Evolutionary conservation across 2,888 invertebrate species (phyloP), one percentile per base, ranked within the genome.

Genomic region (Acanthosoma haemorrhoidale): DNA sequence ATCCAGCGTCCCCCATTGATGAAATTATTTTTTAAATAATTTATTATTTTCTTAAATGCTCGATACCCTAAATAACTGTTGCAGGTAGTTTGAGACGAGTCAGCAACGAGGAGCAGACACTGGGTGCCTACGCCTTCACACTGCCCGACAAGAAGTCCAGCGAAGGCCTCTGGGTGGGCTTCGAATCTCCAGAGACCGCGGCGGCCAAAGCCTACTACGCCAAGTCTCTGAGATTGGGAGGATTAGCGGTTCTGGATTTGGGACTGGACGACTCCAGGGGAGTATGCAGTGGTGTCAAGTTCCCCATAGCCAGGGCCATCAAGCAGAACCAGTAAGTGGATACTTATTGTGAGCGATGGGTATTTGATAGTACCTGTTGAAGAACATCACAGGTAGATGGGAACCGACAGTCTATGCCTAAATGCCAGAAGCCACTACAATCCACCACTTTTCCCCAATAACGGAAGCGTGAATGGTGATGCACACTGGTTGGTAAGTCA

Each of bases 251-350:
- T 32, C 81, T 85, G 25, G 92, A 93, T 75, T 81, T 93, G 25
- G 89, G 90, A 0, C 80, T 87, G 79, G 92, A 93, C 74, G 92
- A 92, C 78, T 91, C 91, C 83, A 86, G 89, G 63, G 92, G 92
- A 8, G 83, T 88, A 6, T 92, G 92, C 81, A 87, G 86, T 3
- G 89, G 89, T 0, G 71, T 72, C 31, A 91, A 90, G 77, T 92
- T 85, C 79, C 92, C 92, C 0, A 86, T 93, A 71, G 81, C 91
- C 68, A 86, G 90, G 75, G 88, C 88, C 38, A 88, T 88, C 72
- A 91, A 89, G 81, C 87, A 78, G 75, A 80, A 79, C 75, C 73
- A 80, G 71, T 80, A 78, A 43, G 67, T 67, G 18, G 2, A n/a
- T n/a, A n/a, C n/a, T n/a, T n/a, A n/a, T n/a, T n/a, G n/a, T n/a